Percentiles rank a stretch among this genome's conserved stretches.
Conservation (phyloP, 2,797 vertebrate genomes). For the Mormyrops boulengeri region DNA sequence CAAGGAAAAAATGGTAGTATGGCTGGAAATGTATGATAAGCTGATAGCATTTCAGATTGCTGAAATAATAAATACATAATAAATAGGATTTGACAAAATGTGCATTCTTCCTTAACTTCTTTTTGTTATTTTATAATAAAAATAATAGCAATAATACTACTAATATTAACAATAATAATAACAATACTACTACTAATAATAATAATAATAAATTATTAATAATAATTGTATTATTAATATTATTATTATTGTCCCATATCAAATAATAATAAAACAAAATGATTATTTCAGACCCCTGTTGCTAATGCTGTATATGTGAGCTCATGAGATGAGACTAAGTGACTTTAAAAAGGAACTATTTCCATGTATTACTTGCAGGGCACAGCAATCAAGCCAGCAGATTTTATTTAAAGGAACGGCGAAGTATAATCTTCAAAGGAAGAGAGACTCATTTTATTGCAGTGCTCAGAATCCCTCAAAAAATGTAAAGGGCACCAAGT, state of each 20-base stretch:
- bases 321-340: not conserved
- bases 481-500: not conserved
- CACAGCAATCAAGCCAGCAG: not conserved
- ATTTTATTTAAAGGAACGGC: not conserved
- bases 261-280: not conserved
- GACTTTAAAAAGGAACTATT: not conserved
- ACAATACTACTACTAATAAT: not conserved
- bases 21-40: not conserved
- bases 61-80: not conserved
- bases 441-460: not conserved
- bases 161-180: not conserved
- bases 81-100: not conserved
- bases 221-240: no score
- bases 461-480: not conserved
- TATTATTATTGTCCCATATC: not conserved
- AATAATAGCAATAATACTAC: not conserved
- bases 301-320: not conserved
- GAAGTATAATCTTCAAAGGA: not conserved
- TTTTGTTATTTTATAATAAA: not conserved
- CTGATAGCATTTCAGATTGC: not conserved
- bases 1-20: not conserved
- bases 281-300: not conserved
- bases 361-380: not conserved
- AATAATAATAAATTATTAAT: no score
- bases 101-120: not conserved